phyloP scores from a whole-genome alignment of 1,140 invertebrate genomes.

The Lucilia cuprina region DNA sequence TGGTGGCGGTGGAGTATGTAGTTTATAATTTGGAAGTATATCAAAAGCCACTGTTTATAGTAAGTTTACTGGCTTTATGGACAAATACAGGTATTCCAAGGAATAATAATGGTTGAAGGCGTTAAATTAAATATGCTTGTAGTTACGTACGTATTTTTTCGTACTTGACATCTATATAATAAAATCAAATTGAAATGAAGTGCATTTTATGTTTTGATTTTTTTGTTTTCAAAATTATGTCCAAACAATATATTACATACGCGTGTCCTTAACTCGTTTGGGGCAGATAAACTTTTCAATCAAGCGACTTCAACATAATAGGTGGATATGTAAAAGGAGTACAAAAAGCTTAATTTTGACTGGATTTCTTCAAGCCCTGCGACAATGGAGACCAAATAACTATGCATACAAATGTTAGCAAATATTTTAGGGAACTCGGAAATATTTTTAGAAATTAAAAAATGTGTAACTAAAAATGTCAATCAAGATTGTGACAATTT shows the following conservation, averaged over 20 bases:
- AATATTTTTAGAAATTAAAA: too few species aligned
- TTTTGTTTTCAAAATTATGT: not conserved
- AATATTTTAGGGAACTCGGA: too few species aligned
- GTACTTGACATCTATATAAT: not conserved
- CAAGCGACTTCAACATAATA: too few species aligned
- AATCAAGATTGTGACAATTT: too few species aligned
- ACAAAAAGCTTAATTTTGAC: too few species aligned
- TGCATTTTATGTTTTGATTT: not conserved
- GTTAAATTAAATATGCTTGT: not conserved
- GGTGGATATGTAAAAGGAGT: too few species aligned
- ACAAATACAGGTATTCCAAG: not conserved
- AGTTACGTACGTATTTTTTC: not conserved
- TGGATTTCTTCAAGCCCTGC: too few species aligned
- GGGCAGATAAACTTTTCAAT: too few species aligned
- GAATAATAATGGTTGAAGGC: slow-evolving; percentile 1
- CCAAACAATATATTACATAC: not conserved
- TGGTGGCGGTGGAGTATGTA: not conserved
- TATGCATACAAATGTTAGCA: too few species aligned
- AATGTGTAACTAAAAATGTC: too few species aligned
- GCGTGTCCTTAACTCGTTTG: not conserved
- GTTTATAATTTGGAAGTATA: not conserved
- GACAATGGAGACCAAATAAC: too few species aligned
- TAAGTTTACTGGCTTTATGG: not conserved
- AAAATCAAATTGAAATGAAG: slow-evolving; percentile 6
- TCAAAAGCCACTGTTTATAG: not conserved